phyloP scores from a whole-genome alignment of 2,113 vertebrate species.

The Poecilia latipinna region DNA sequence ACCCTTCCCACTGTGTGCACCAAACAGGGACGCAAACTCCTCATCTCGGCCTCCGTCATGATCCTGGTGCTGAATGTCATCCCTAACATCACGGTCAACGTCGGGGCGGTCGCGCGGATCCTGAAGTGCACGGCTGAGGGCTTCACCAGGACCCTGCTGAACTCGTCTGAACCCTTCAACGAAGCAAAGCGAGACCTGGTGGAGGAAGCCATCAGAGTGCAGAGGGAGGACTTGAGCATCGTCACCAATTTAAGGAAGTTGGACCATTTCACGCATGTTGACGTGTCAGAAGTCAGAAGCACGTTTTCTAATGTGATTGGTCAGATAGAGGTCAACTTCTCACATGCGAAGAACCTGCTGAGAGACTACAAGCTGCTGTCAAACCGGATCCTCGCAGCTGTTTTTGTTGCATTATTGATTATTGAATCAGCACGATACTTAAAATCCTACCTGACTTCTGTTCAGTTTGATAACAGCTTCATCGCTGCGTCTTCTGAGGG shows the following conservation, averaged over 20 bases:
- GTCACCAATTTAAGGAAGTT: constrained; percentile 67
- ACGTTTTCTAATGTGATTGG: constrained; percentile 72
- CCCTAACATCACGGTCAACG: constrained; percentile 86
- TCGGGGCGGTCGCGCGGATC: constrained; percentile 77
- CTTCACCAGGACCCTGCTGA: constrained; percentile 85
- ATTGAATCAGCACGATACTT: constrained; percentile 84
- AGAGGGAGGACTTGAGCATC: constrained; percentile 14
- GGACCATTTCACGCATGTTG: constrained; percentile 72
- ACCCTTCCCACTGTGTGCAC: constrained; percentile 86
- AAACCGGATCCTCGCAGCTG: constrained; percentile 81
- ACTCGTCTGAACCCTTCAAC: constrained; percentile 81
- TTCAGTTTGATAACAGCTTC: constrained; percentile 86
- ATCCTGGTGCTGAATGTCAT: constrained; percentile 81
- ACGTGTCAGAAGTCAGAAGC: constrained; percentile 77
- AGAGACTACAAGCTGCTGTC: constrained; percentile 61
- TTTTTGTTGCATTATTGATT: constrained; percentile 81
- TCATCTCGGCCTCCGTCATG: constrained; percentile 85
- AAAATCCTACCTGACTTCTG: constrained; percentile 84
- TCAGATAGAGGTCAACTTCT: constrained; percentile 83
- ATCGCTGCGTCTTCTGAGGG: constrained; percentile 65
- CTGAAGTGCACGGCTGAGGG: constrained; percentile 87
- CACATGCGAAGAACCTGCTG: constrained; percentile 69
- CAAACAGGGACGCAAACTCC: constrained; percentile 85
- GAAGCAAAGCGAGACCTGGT: constrained; percentile 77
- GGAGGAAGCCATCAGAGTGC: constrained; percentile 26